Evolutionary conservation across 2,113 vertebrate species (phyloP), one percentile per base, ranked within the genome.

Genomic region (Falcunculus frontatus): DNA sequence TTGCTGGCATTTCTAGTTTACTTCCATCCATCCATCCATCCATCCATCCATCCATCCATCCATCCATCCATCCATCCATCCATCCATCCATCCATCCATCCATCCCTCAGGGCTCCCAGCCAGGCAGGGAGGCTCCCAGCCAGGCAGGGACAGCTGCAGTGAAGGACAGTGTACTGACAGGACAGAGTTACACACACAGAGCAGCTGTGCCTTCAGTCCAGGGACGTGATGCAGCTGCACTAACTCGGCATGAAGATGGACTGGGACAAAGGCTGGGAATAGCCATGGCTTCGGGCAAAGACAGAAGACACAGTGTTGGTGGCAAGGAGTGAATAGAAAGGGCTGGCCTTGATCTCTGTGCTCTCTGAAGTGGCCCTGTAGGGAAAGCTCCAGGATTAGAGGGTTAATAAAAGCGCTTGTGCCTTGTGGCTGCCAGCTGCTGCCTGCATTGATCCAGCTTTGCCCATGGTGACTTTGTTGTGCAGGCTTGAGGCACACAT

Each of bases 161-260:
- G 29, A 42, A 47, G 64, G 74, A 32, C 22, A 60, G 59, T 0
- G 2, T 44, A 50, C 13, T 0, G 14, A 11, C 53, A 56, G 69
- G 57, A 26, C 57, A 56, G 30, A 73, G 37, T 37, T 14, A 32
- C 42, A 16, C 59, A 16, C 35, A 7, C 2, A 35, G 4, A 46
- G 37, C 88, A 86, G 69, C 90, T 95, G 63, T 5, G 53, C 37
- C 84, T 79, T 16, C 67, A 23, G 41, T 1, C 59, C 7, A 10
- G 47, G 42, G 60, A 68, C 1, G 6, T 3, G 69, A 42, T 68
- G 44, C 69, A 84, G 87, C 90, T 85, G 32, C 53, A 39, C 13
- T 50, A 42, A 32, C 32, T 11, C 0, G 0, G 50, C 9, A 1
- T 7, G 0, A 33, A 41, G 23, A 37, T 2, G 6, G 79, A 11